Evolutionary conservation across 2,797 vertebrate genomes (phyloP), one percentile per base, ranked within the genome.

Genomic region (Urocyon cinereoargenteus): DNA sequence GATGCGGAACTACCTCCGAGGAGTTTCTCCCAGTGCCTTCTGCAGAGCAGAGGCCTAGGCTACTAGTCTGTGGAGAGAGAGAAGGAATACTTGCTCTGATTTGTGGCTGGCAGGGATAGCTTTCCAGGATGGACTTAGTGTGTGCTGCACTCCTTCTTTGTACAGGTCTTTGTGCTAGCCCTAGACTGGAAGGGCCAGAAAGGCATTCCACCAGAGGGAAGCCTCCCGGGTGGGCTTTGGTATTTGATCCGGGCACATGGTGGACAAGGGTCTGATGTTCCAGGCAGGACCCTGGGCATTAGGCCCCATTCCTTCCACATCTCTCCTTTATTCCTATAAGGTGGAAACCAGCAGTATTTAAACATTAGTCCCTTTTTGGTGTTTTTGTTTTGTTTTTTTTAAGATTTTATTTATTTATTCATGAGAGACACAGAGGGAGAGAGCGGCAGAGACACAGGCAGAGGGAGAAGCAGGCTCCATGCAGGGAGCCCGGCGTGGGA

Each of bases 291-390:
- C 22, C 36, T 59, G 16, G 9, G 9, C 34, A 2, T 90, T 70
- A n/a, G 64, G 61, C 19, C 49, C 28, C 10, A 6, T n/a, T n/a
- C 4, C 78, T 90, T 95, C 59, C 77, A 9, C 15, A n/a, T 57
- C 1, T 62, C 55, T 79, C 51, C 55, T 26, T 55, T 83, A 70
- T 34, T 88, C 22, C 28, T 40, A 0, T 72, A 26, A 13, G 15
- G 55, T 85, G 49, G 82, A 92, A 93, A 62, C 51, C 45, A 86
- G 57, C 15, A 77, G 15, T 94, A 53, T 84, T 75, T 95, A 94
- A 86, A 77, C 66, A 45, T 19, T 22, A 86, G 34, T 36, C 28
- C 13, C 13, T 68, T 95, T 91, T 77, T 59, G 51, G 64, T 87
- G 55, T 91, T 95, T 94, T 82, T 1, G 7, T 45, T 45, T 45